Evolutionary conservation across 2,888 invertebrate species (phyloP), one percentile per base, ranked within the genome.

Genomic region (Vanessa cardui): DNA sequence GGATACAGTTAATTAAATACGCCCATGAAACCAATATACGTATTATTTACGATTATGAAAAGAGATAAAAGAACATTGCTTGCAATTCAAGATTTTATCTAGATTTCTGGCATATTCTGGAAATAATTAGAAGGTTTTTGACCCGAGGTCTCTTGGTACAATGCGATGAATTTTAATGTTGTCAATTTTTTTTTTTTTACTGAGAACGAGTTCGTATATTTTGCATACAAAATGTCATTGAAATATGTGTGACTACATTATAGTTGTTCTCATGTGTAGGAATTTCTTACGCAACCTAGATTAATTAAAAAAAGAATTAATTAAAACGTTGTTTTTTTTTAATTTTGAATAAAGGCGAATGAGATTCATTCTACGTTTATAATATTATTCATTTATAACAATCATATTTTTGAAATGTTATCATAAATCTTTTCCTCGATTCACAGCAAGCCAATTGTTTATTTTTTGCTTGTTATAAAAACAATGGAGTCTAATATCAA

Each of bases 91-190:
- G 67, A 49, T 56, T 6, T 49, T 64, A 49, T 56, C 39, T 39
- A 44, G 39, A 39, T 54, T 64, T 64, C 58, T 58, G 58, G 64
- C 47, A 58, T 33, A n/a, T 33, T 1, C 26, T 44, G 44, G 50
- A 39, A 62, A 68, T 59, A 66, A 62, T 62, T 69, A 64, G 47
- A 39, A 68, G 62, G 62, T 69, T 60, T 66, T 70, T 66, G 62
- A 64, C 66, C 68, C 62, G 52, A 59, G 58, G 59, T 44, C 63
- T 26, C n/a, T 8, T 54, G 2, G 31, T 54, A 39, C 64, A 62
- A 39, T 60, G 71, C 31, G 21, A 50, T 63, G 63, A 66, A 66
- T 66, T 69, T 64, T 33, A 66, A 69, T 66, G 61, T 58, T 46
- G 52, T 21, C 58, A 59, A 56, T 52, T 52, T n/a, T 64, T 18